phyloP scores from a whole-genome alignment of 2,888 invertebrate species.

The Bombylius major region DNA sequence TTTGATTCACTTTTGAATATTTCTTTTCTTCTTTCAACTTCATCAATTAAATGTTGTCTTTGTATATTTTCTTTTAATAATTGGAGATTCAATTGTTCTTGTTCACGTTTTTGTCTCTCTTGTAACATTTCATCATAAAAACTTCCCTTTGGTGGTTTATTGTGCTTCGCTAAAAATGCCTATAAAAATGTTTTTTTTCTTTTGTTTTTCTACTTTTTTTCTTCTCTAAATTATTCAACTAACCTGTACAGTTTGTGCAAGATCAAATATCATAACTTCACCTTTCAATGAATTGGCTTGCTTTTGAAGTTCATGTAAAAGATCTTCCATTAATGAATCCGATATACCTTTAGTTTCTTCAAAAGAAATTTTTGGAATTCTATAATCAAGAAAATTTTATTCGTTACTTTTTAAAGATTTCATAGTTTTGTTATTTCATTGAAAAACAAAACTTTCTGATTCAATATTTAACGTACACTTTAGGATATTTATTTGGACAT shows the following conservation, averaged over 20 bases:
- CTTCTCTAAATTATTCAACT: neutral
- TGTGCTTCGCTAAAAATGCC: conserved; percentile 66
- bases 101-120: conserved; percentile 52
- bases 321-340: conserved; percentile 47
- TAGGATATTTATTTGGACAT: conserved; percentile 67
- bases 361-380: conserved; percentile 56
- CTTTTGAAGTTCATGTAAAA: conserved; percentile 47
- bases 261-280: conserved; percentile 76
- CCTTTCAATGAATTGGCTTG: conserved; percentile 49
- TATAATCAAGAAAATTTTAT: conserved; percentile 26
- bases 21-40: conserved; percentile 66
- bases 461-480: conserved; percentile 48
- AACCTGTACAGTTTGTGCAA: conserved; percentile 64
- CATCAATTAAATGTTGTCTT: conserved; percentile 57
- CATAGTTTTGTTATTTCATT: too few species aligned
- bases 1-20: conserved; percentile 57
- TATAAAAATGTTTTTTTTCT: conserved; percentile 22
- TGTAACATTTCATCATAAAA: conserved; percentile 86
- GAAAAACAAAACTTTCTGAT: too few species aligned
- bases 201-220: too few species aligned
- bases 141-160: conserved; percentile 67
- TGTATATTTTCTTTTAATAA: conserved; percentile 54
- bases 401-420: neutral
- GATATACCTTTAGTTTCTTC: conserved; percentile 71
- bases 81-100: conserved; percentile 47